These are phyloP conservation scores for Dipodomys stephensi DNA, from an alignment of 2,113 vertebrate species.

Conservation along the genomic window DNA sequence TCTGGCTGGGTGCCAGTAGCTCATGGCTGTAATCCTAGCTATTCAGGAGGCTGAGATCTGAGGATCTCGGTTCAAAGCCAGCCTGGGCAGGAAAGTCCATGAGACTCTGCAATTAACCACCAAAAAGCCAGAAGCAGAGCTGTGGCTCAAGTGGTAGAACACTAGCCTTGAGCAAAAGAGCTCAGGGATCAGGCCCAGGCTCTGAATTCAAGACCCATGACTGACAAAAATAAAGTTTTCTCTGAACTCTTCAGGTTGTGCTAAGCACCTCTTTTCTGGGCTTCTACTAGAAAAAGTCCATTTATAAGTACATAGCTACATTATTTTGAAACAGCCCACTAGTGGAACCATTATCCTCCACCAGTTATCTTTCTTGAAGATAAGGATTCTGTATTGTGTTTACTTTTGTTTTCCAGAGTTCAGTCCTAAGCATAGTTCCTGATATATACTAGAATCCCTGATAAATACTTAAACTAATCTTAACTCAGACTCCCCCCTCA, in stretches of 20 bases:
- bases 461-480: constrained; percentile 31
- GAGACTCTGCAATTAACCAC: too few relatives aligned
- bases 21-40: too few relatives aligned
- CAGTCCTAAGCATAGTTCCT: neutral
- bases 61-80: too few relatives aligned
- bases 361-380: neutral
- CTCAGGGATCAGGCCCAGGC: too few relatives aligned
- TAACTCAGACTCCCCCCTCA: neutral
- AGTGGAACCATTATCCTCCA: neutral
- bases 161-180: too few relatives aligned
- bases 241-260: neutral
- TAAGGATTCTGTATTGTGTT: neutral
- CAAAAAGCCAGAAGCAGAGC: too few relatives aligned
- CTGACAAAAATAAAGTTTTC: neutral
- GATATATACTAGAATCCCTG: neutral
- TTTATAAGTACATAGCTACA: neutral
- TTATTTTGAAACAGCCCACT: neutral
- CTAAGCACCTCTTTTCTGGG: neutral
- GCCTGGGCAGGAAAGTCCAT: too few relatives aligned
- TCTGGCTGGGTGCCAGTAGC: neutral
- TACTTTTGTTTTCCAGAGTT: neutral
- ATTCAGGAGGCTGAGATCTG: too few relatives aligned
- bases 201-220: too few relatives aligned
- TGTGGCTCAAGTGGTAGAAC: too few relatives aligned
- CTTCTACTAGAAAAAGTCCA: neutral